Evolutionary conservation across 2,888 invertebrate genomes (phyloP).

Genomic region (Argyresthia albistria): DNA sequence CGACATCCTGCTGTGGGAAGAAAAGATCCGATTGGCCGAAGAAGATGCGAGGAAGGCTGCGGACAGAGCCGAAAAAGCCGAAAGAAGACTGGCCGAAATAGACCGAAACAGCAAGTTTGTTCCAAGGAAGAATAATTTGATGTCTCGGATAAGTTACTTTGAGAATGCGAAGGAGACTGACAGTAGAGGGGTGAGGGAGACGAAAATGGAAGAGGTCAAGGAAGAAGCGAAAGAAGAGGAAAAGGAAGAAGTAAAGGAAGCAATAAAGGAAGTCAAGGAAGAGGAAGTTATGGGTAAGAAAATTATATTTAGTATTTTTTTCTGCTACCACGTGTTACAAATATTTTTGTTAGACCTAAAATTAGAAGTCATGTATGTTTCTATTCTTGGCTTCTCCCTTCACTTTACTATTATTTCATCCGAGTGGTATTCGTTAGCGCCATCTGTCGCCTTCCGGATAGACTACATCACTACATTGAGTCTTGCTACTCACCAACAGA

Average conservation of each 20-base stretch:
- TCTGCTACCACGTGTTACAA: too few species aligned
- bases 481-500: too few species aligned
- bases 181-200: slow-evolving; percentile 16
- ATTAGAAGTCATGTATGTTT: too few species aligned
- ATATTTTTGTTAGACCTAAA: too few species aligned
- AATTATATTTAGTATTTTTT: too few species aligned
- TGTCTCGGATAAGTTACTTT: slow-evolving; percentile 55
- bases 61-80: slow-evolving; percentile 69
- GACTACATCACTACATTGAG: too few species aligned
- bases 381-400: too few species aligned
- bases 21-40: slow-evolving; percentile 78
- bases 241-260: background rate
- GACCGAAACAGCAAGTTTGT: slow-evolving; percentile 8
- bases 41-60: slow-evolving; percentile 76
- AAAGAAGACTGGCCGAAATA: slow-evolving; percentile 16
- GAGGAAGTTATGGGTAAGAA: background rate
- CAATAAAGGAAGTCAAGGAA: background rate
- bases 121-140: slow-evolving; percentile 30
- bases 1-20: slow-evolving; percentile 78
- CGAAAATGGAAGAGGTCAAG: slow-evolving; percentile 8
- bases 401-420: too few species aligned
- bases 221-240: slow-evolving; percentile 15
- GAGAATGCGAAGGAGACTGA: slow-evolving; percentile 36
- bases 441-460: too few species aligned
- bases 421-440: too few species aligned